Evolutionary conservation across 2,888 invertebrate species (phyloP).

Genomic region (Chrysina gloriosa): DNA sequence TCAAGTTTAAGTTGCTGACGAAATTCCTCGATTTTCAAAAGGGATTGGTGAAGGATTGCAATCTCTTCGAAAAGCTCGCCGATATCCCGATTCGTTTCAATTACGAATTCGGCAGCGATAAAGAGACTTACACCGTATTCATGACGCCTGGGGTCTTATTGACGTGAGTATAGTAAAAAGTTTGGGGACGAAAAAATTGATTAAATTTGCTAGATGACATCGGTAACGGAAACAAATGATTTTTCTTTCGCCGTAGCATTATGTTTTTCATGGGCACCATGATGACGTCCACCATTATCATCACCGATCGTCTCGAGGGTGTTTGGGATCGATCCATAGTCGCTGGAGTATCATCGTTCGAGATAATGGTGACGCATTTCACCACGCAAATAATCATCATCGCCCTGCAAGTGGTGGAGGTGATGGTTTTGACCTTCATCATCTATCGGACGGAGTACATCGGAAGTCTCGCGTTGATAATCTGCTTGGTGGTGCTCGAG

Average conservation of each 20-base stretch:
- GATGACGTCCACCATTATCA: slow-evolving; percentile 84
- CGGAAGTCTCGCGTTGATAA: slow-evolving; percentile 73
- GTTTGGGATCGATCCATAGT: slow-evolving; percentile 89
- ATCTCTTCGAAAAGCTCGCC: slow-evolving; percentile 69
- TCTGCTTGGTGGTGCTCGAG: slow-evolving; percentile 74
- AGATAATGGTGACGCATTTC: slow-evolving; percentile 86
- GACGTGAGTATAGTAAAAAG: slow-evolving; percentile 76
- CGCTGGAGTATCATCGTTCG: slow-evolving; percentile 83
- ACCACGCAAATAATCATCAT: slow-evolving; percentile 80
- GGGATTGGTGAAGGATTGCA: slow-evolving; percentile 74
- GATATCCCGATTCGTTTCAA: slow-evolving; percentile 75
- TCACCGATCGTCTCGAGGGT: slow-evolving; percentile 84
- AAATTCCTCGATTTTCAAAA: slow-evolving; percentile 76
- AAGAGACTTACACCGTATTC: slow-evolving; percentile 80
- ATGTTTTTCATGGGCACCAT: slow-evolving; percentile 88
- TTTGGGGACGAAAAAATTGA: no score
- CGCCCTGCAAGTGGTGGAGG: slow-evolving; percentile 73
- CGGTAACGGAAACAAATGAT: neutral
- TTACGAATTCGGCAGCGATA: slow-evolving; percentile 76
- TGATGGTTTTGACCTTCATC: slow-evolving; percentile 72
- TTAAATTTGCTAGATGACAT: no score
- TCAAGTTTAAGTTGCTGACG: slow-evolving; percentile 77
- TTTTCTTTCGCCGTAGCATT: slow-evolving; percentile 69
- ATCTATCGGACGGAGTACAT: slow-evolving; percentile 72
- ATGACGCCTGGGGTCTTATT: slow-evolving; percentile 88